These are phyloP conservation scores for Muscicapa comitata DNA, from an alignment of 2,797 vertebrate species.

Conservation along the genomic window DNA sequence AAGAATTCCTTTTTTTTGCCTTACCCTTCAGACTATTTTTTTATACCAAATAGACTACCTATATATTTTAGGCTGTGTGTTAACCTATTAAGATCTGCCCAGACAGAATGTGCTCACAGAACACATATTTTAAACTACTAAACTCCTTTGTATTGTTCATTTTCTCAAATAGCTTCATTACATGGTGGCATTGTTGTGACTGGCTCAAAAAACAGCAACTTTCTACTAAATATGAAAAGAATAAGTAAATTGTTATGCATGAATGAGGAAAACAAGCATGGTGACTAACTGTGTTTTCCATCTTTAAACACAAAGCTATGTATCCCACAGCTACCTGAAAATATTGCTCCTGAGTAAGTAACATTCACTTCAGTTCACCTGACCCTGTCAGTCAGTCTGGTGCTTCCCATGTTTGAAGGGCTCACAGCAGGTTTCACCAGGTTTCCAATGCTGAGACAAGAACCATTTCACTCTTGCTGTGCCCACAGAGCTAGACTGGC, in stretches of 20 bases:
- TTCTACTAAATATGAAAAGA: neutral
- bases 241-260: neutral
- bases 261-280: neutral
- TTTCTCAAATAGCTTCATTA: neutral
- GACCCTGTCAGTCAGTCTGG: accelerated
- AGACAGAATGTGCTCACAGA: neutral
- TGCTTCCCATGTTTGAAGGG: neutral
- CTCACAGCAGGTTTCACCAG: neutral
- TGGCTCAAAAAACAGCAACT: neutral
- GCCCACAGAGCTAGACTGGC: neutral
- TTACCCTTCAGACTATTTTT: neutral
- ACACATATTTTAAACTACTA: neutral
- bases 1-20: neutral
- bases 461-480: neutral
- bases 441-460: neutral
- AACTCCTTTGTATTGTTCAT: neutral
- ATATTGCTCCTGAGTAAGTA: neutral
- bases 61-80: neutral
- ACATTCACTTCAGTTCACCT: neutral
- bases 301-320: neutral
- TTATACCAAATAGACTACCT: neutral
- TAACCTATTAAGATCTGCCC: neutral
- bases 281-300: neutral
- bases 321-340: neutral
- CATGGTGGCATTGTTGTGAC: accelerated